Conservation (phyloP, 2,888 invertebrate genomes). For the Chloroclysta siterata region DNA sequence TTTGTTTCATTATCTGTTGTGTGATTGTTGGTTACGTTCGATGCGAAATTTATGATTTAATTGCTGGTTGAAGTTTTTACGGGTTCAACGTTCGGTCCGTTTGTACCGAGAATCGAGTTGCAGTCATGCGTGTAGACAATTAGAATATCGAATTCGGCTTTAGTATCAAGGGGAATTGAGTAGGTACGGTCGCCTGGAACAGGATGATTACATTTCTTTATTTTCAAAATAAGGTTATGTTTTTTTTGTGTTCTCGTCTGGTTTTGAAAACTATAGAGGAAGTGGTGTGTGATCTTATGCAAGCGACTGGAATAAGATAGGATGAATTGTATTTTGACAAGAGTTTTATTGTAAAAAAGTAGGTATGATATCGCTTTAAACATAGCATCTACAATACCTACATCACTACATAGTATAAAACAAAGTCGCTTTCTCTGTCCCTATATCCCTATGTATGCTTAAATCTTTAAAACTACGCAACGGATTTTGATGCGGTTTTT, state of each 20-base stretch:
- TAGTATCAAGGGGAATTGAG: conserved; percentile 30
- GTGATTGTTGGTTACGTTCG: conserved; percentile 82
- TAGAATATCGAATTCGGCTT: conserved; percentile 44
- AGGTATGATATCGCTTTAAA: too few relatives aligned
- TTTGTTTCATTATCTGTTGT: conserved; percentile 80
- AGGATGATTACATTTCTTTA: neutral
- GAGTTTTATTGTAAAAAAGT: too few relatives aligned
- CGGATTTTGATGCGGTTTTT: too few relatives aligned
- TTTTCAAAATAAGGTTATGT: neutral
- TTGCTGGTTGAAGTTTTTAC: conserved; percentile 66
- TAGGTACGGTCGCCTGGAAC: neutral
- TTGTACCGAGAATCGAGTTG: conserved; percentile 42
- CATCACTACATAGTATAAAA: too few relatives aligned
- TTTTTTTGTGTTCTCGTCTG: neutral
- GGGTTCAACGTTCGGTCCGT: conserved; percentile 54
- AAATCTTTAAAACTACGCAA: too few relatives aligned
- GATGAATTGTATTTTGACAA: too few relatives aligned
- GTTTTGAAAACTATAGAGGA: too few relatives aligned
- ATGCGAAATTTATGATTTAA: conserved; percentile 83
- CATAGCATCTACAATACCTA: too few relatives aligned
- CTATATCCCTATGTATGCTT: too few relatives aligned
- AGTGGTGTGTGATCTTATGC: too few relatives aligned
- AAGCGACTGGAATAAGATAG: too few relatives aligned
- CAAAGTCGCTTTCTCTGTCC: too few relatives aligned
- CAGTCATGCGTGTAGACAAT: conserved; percentile 59